These are phyloP conservation scores for Panzeria rudis DNA, from an alignment of 2,888 invertebrate genomes.

Conservation along the genomic window DNA sequence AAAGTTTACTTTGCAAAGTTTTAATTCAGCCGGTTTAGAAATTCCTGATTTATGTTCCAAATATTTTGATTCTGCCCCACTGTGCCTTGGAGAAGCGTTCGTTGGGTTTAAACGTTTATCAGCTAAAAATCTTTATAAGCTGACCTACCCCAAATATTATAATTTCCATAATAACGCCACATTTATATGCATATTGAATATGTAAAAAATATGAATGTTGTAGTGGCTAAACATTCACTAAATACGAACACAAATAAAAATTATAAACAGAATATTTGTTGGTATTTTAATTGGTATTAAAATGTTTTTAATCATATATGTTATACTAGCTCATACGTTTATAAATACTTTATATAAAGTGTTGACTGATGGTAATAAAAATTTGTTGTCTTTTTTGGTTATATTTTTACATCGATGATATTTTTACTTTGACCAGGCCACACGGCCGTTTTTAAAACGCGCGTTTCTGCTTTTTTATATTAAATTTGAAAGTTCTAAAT, in stretches of 20 bases:
- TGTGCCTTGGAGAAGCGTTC: not conserved
- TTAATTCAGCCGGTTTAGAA: too few species aligned
- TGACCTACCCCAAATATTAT: slow-evolving; percentile 44
- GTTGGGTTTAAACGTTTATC: slow-evolving; percentile 16
- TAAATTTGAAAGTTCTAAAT: too few species aligned
- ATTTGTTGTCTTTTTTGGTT: not conserved
- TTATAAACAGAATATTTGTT: not conserved
- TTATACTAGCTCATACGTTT: not conserved
- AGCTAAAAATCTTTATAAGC: slow-evolving; percentile 32
- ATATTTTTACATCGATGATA: too few species aligned
- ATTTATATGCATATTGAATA: not conserved
- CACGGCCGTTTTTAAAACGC: too few species aligned
- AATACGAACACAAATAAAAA: not conserved
- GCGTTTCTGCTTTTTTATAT: too few species aligned
- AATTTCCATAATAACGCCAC: not conserved
- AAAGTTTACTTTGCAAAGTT: too few species aligned
- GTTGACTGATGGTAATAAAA: not conserved
- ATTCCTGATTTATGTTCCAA: too few species aligned
- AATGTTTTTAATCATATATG: slow-evolving; percentile 6
- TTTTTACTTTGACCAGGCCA: too few species aligned
- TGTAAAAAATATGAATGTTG: not conserved
- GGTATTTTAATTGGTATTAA: slow-evolving; percentile 1
- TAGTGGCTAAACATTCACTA: too few species aligned
- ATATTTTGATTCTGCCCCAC: too few species aligned
- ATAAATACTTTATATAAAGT: not conserved